These are phyloP conservation scores for Aramus guarauna DNA, from an alignment of 2,113 vertebrate species.

Conservation along the genomic window DNA sequence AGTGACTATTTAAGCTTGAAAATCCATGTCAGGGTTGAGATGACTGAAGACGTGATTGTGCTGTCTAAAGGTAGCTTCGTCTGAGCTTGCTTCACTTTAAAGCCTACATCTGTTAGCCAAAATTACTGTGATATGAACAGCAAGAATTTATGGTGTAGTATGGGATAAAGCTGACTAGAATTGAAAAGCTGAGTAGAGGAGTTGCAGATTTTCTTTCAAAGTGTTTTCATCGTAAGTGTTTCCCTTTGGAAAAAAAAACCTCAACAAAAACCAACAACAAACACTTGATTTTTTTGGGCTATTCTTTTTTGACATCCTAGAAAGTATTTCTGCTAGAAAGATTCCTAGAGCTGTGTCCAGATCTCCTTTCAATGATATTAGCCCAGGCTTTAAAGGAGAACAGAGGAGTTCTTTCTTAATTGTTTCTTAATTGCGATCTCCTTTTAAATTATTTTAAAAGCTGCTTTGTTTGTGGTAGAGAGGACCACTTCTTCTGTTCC, in stretches of 20 bases:
- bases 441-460: not conserved
- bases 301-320: not conserved
- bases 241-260: not conserved
- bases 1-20: not conserved
- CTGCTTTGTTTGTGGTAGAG: not conserved
- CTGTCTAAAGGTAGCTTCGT: not conserved
- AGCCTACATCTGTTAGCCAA: not conserved
- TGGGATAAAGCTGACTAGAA: not conserved
- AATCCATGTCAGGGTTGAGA: not conserved
- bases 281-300: not conserved
- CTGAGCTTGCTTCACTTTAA: not conserved
- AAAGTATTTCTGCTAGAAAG: not conserved
- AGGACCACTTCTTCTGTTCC: not conserved
- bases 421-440: not conserved
- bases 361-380: not conserved
- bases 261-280: not conserved
- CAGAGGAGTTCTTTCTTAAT: not conserved
- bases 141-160: not conserved
- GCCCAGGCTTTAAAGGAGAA: not conserved
- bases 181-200: not conserved
- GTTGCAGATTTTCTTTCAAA: not conserved
- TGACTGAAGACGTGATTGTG: not conserved
- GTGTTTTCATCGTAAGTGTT: not conserved
- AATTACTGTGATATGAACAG: not conserved
- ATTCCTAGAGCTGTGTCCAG: not conserved